Percentiles rank a stretch among this genome's conserved stretches.
Conservation (phyloP, 2,888 invertebrate species). For the Pachliopta kotzebuea region DNA sequence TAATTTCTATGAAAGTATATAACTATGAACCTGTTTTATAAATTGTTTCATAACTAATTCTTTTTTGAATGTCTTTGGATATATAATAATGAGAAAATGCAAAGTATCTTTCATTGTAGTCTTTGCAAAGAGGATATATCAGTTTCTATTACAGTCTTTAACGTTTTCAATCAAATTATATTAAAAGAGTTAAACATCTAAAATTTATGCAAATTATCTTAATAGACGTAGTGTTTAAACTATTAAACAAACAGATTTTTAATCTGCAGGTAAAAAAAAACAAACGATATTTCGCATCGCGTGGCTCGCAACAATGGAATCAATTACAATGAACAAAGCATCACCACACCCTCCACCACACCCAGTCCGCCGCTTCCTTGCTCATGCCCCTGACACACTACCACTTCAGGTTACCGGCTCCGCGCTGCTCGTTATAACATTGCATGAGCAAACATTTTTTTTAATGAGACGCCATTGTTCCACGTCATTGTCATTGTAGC, state of each 20-base stretch:
- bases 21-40: too few relatives aligned
- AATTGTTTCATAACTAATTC: too few relatives aligned
- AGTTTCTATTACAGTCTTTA: too few relatives aligned
- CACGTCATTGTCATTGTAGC: slow-evolving; percentile 13
- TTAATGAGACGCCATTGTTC: slow-evolving; percentile 26
- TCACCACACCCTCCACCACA: slow-evolving; percentile 31
- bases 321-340: slow-evolving; percentile 37
- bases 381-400: slow-evolving; percentile 37
- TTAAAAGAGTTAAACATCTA: not conserved
- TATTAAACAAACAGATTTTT: slow-evolving; percentile 14
- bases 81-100: too few relatives aligned
- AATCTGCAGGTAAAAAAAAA: slow-evolving; percentile 7
- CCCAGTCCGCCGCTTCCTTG: slow-evolving; percentile 36
- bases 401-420: slow-evolving; percentile 20
- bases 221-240: not conserved
- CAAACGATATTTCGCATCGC: slow-evolving; percentile 30
- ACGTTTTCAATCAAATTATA: not conserved
- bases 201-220: not conserved
- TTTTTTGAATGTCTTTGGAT: too few relatives aligned
- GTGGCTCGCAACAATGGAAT: slow-evolving; percentile 35
- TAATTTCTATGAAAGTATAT: too few relatives aligned
- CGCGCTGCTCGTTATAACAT: slow-evolving; percentile 20
- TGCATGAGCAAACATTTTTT: slow-evolving; percentile 26
- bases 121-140: too few relatives aligned
- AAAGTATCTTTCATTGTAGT: too few relatives aligned